phyloP scores from a whole-genome alignment of 2,797 vertebrate genomes.

The Oreochromis mossambicus region DNA sequence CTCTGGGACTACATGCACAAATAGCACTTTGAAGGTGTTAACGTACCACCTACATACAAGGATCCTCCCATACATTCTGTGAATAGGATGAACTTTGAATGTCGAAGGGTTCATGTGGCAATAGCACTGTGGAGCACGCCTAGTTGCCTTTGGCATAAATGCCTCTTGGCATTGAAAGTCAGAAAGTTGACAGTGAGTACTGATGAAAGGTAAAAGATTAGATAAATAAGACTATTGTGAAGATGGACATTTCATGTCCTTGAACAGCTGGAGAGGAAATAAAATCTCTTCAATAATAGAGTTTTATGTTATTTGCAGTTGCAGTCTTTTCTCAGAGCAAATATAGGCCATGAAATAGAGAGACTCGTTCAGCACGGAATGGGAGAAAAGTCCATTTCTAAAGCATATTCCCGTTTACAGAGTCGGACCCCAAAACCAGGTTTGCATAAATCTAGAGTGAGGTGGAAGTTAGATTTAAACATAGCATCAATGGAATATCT shows the following conservation, averaged over 20 bases:
- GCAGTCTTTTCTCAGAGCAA: not conserved
- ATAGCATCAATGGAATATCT: not conserved
- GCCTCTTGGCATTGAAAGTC: not conserved
- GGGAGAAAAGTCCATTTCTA: not conserved
- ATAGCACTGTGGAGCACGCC: fast-evolving
- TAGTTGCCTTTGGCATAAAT: not conserved
- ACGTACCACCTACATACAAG: not conserved
- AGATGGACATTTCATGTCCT: not conserved
- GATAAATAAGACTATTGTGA: not conserved
- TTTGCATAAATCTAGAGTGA: not conserved
- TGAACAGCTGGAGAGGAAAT: not conserved
- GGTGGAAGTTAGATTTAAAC: not conserved
- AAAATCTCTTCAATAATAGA: not conserved
- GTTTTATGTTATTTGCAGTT: not conserved
- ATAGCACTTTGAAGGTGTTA: not conserved
- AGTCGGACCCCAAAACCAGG: not conserved
- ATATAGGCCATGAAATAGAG: fast-evolving
- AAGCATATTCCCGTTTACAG: not conserved
- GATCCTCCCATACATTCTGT: not conserved
- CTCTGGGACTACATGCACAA: not conserved
- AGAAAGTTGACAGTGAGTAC: not conserved
- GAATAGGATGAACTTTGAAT: not conserved
- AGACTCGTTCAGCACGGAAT: fast-evolving
- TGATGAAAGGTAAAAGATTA: not conserved
- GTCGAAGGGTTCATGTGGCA: not conserved